Conservation (phyloP, 2,113 vertebrate genomes). For the Hiodon alosoides region DNA sequence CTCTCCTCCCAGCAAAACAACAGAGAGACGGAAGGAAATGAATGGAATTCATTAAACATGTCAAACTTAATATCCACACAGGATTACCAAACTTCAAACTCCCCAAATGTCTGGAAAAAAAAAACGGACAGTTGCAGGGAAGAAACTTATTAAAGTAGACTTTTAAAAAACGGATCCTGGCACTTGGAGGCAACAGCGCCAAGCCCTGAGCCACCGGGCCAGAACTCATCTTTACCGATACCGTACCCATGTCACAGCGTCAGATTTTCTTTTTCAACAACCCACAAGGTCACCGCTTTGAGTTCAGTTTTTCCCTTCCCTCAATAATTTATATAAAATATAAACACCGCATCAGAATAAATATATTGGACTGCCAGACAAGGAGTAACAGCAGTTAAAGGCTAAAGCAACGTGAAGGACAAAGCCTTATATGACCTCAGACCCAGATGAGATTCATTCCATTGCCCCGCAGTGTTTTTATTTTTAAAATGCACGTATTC, state of each 20-base stretch:
- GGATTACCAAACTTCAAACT: constrained; percentile 24
- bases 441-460: background rate
- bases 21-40: constrained; percentile 26
- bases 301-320: constrained; percentile 2
- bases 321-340: constrained; percentile 33
- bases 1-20: constrained; percentile 1
- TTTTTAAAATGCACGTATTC: background rate
- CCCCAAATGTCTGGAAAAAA: constrained; percentile 8
- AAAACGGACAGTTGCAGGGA: constrained; percentile 20
- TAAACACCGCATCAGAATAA: constrained; percentile 26
- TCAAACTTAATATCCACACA: constrained; percentile 34
- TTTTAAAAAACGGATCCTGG: constrained; percentile 21
- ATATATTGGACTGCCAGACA: constrained; percentile 20
- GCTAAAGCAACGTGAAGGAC: background rate
- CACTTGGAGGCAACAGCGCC: too few relatives aligned
- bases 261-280: constrained; percentile 13
- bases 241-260: constrained; percentile 44
- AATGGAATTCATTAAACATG: constrained; percentile 44
- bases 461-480: background rate
- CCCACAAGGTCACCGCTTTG: constrained; percentile 3
- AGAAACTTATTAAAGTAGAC: constrained; percentile 19
- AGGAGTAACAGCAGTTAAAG: constrained; percentile 7
- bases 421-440: background rate
- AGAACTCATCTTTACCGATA: constrained; percentile 24
- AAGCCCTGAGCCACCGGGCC: too few relatives aligned